These are phyloP conservation scores for Adelognathus sp. DNA, from an alignment of 2,888 invertebrate species.

Conservation along the genomic window DNA sequence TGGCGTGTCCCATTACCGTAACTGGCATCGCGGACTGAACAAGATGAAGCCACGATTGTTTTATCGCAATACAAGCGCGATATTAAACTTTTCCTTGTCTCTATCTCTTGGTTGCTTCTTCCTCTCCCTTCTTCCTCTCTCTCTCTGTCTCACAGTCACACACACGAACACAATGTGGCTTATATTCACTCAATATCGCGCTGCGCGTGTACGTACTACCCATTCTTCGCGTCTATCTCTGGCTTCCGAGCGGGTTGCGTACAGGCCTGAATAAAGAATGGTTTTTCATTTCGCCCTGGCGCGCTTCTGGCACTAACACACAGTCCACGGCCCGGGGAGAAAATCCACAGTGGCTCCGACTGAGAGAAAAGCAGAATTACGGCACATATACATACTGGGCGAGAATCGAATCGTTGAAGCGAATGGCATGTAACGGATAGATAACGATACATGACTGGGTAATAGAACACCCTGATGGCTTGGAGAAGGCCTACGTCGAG, in stretches of 20 bases:
- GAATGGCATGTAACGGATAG: constrained; percentile 58
- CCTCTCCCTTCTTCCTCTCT: too few relatives aligned
- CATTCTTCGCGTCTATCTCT: constrained; percentile 11
- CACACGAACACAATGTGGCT: too few relatives aligned
- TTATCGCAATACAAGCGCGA: constrained; percentile 63
- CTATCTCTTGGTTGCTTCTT: constrained; percentile 37
- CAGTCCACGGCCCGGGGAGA: constrained; percentile 12
- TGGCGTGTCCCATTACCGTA: constrained; percentile 57
- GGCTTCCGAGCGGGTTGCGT: constrained; percentile 14
- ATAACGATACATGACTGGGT: constrained; percentile 58
- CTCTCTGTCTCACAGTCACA: too few relatives aligned
- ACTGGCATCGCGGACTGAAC: constrained; percentile 14
- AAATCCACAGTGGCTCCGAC: constrained; percentile 9
- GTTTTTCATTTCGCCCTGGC: constrained; percentile 54
- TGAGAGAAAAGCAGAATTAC: constrained; percentile 5
- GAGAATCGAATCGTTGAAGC: constrained; percentile 50
- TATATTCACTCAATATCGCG: constrained; percentile 18
- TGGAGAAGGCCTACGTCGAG: constrained; percentile 22
- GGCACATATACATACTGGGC: neutral
- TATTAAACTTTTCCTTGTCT: constrained; percentile 55
- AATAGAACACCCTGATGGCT: constrained; percentile 53
- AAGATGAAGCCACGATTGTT: constrained; percentile 62
- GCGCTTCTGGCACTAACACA: constrained; percentile 23
- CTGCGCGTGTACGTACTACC: neutral
- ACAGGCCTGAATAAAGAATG: constrained; percentile 54